A percentile compares a stretch with the other conserved stretches of the same genome.
Conservation (phyloP, 2,888 invertebrate genomes). For the Heliconius cydno region DNA sequence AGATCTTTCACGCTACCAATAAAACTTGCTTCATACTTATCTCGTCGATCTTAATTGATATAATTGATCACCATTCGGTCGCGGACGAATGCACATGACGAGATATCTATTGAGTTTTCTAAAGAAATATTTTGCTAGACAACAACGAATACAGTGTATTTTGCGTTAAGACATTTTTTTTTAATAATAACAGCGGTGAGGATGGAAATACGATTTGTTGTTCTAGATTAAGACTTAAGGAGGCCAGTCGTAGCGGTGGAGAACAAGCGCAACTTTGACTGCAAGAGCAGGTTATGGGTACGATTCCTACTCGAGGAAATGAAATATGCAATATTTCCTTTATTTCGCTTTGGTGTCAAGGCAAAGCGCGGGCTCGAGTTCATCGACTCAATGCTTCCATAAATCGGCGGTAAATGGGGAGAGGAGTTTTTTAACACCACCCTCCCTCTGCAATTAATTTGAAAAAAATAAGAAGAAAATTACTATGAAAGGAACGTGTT, state of each 20-base stretch:
- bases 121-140: slow-evolving; percentile 8
- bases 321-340: too few species aligned
- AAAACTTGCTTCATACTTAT: slow-evolving; percentile 1
- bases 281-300: neutral
- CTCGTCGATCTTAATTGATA: slow-evolving; percentile 16
- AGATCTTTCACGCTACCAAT: slow-evolving; percentile 1
- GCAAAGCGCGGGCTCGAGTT: too few species aligned
- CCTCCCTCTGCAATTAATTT: too few species aligned
- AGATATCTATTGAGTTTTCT: slow-evolving; percentile 27
- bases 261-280: neutral
- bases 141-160: neutral
- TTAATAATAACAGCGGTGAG: neutral
- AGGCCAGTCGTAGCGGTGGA: too few species aligned
- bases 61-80: neutral
- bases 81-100: slow-evolving; percentile 15
- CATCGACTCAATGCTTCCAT: too few species aligned
- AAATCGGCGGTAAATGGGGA: too few species aligned
- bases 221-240: neutral
- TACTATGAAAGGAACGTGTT: neutral
- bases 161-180: neutral
- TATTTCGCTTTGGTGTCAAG: too few species aligned
- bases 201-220: neutral
- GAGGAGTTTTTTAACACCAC: accelerated
- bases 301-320: too few species aligned
- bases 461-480: neutral